Base-by-base conservation (phyloP, 2,888 invertebrate genomes). In the Drosophila gaucha region DNA sequence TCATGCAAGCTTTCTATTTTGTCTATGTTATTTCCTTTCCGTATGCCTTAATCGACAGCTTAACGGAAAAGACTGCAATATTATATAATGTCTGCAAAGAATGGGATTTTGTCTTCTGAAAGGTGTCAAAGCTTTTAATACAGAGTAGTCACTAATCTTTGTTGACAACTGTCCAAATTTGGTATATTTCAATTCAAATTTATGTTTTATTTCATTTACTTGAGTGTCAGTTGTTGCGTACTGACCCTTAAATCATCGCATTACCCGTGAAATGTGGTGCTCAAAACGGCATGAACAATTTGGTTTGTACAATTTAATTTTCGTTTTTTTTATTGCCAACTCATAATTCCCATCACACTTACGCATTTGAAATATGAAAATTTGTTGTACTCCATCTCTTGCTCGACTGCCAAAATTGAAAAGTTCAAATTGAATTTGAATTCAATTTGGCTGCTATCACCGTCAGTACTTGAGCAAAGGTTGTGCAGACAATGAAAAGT, bases 391-490 rank as follows among this genome's bases (percentile, higher is more conserved):
- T 72, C 35, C 56, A 56, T 26, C n/a, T n/a, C n/a, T n/a, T n/a
- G n/a, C 51, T 60, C 57, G 56, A 73, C 62, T 57, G 55, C 36
- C 64, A 35, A 90, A 91, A 90, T 90, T 90, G 90, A 90, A 91
- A 89, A 89, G 84, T 90, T 90, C 89, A 91, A 91, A 90, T 91
- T 91, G 89, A 90, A 90, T 90, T 90, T 90, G 90, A 90, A 90
- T 90, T 90, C 90, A 91, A 91, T 91, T 91, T 91, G 60, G 73
- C 67, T 80, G 72, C 50, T 73, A 74, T 65, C 70, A 67, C 70
- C 36, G 50, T 28, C 54, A 44, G 63, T 30, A 50, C 57, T 69
- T 57, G 59, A 65, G 52, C 66, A 54, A 46, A 64, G 59, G 43
- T 46, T 65, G 68, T 55, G 67, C 72, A 79, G 78, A 36, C 49